Evolutionary conservation across 2,888 invertebrate genomes (phyloP).

Genomic region (Ligdia adustata): DNA sequence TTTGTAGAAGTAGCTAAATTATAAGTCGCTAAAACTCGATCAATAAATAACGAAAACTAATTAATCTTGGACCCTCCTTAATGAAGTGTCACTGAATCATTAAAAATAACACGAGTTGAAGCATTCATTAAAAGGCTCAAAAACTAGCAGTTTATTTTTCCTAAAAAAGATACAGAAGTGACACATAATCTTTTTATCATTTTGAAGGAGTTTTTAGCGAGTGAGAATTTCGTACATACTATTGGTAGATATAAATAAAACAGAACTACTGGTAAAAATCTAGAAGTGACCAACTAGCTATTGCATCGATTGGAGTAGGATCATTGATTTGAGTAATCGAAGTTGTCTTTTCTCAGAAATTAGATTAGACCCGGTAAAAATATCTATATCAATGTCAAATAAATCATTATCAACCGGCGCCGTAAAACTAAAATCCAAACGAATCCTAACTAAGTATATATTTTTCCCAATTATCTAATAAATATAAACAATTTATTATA

Average conservation of each 20-base stretch:
- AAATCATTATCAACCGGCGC: no score
- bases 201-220: no score
- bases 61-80: constrained; percentile 17
- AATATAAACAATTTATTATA: constrained; percentile 4
- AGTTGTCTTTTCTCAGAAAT: no score
- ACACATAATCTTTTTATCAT: constrained; percentile 11
- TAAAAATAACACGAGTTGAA: constrained; percentile 14
- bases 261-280: no score
- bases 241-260: no score
- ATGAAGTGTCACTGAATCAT: constrained; percentile 21
- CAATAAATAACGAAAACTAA: constrained; percentile 23
- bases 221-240: no score
- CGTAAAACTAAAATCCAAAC: neutral
- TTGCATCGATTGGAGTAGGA: no score
- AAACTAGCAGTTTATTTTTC: constrained; percentile 14
- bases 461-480: neutral
- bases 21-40: constrained; percentile 18
- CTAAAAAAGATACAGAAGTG: constrained; percentile 9
- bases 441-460: neutral
- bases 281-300: no score
- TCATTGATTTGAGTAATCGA: no score
- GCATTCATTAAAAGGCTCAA: constrained; percentile 9
- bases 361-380: no score
- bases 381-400: no score
- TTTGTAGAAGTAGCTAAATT: constrained; percentile 15